These are phyloP conservation scores for Augiades crinisus DNA, from an alignment of 2,888 invertebrate species.

Conservation along the genomic window DNA sequence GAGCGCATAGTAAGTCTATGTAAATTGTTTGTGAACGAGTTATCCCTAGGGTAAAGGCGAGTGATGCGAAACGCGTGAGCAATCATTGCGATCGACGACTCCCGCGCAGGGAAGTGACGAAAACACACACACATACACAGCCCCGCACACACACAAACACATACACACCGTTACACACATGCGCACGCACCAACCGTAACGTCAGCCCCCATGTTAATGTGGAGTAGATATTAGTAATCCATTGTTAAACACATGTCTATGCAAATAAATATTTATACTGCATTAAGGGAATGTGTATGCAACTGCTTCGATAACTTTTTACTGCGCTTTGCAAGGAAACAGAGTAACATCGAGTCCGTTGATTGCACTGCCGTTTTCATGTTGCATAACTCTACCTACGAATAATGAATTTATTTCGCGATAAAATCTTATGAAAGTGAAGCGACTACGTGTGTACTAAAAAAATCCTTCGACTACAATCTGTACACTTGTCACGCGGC, in stretches of 20 bases:
- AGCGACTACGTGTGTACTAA: slow-evolving; percentile 38
- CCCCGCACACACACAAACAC: slow-evolving; percentile 24
- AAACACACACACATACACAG: slow-evolving; percentile 59
- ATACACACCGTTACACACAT: slow-evolving; percentile 36
- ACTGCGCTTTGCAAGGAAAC: slow-evolving; percentile 29
- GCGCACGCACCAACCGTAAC: slow-evolving; percentile 30
- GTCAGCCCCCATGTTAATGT: slow-evolving; percentile 32
- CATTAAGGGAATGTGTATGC: slow-evolving; percentile 48
- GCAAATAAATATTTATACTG: slow-evolving; percentile 65
- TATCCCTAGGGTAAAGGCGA: slow-evolving; percentile 68
- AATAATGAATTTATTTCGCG: slow-evolving; percentile 36
- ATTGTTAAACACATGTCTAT: slow-evolving; percentile 57
- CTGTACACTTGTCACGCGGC: slow-evolving; percentile 59
- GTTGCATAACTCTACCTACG: slow-evolving; percentile 29
- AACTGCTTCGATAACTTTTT: slow-evolving; percentile 52
- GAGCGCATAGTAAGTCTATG: slow-evolving; percentile 62
- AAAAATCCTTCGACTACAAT: slow-evolving; percentile 41
- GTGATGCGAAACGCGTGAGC: slow-evolving; percentile 80
- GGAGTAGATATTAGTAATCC: slow-evolving; percentile 56
- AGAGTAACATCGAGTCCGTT: slow-evolving; percentile 15
- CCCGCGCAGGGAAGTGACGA: slow-evolving; percentile 72
- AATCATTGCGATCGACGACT: slow-evolving; percentile 75
- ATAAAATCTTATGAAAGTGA: slow-evolving; percentile 59
- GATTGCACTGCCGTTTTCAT: slow-evolving; percentile 18
- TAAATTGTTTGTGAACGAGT: slow-evolving; percentile 73